phyloP scores from a whole-genome alignment of 2,113 vertebrate species.

The Helogale parvula region DNA sequence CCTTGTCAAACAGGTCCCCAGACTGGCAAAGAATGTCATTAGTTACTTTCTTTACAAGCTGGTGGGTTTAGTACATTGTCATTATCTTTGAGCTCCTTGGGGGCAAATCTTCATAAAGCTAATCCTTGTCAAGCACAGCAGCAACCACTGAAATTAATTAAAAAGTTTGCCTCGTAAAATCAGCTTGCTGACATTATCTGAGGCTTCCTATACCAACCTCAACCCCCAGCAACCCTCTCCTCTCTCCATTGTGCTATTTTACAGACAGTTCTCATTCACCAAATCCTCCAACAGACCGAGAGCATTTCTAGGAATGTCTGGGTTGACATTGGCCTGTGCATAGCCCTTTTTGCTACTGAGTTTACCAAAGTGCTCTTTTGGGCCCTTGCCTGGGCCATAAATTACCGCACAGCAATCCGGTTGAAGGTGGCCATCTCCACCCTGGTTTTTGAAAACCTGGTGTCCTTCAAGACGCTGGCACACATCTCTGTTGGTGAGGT shows the following conservation, averaged over 20 bases:
- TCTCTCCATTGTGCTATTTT: not conserved
- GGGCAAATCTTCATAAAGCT: constrained; percentile 50
- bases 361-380: constrained; percentile 85
- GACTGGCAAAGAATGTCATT: not conserved
- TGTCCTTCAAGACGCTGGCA: constrained; percentile 84
- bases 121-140: constrained; percentile 43
- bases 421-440: constrained; percentile 87
- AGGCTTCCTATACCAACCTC: not conserved
- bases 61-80: constrained; percentile 46
- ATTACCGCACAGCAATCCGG: constrained; percentile 86
- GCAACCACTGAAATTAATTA: constrained; percentile 53
- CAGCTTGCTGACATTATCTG: not conserved
- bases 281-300: constrained; percentile 84
- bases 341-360: constrained; percentile 86
- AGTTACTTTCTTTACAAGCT: constrained; percentile 1
- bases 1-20: not conserved
- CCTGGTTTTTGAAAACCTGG: constrained; percentile 86
- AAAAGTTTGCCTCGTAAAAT: constrained; percentile 35
- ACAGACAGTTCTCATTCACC: constrained; percentile 86
- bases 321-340: constrained; percentile 84
- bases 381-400: constrained; percentile 87
- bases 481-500: constrained; percentile 89
- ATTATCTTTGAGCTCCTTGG: constrained; percentile 53
- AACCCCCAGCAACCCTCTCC: not conserved
- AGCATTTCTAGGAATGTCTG: constrained; percentile 1